phyloP scores from a whole-genome alignment of 2,888 invertebrate genomes.

The Metacarcinus magister region DNA sequence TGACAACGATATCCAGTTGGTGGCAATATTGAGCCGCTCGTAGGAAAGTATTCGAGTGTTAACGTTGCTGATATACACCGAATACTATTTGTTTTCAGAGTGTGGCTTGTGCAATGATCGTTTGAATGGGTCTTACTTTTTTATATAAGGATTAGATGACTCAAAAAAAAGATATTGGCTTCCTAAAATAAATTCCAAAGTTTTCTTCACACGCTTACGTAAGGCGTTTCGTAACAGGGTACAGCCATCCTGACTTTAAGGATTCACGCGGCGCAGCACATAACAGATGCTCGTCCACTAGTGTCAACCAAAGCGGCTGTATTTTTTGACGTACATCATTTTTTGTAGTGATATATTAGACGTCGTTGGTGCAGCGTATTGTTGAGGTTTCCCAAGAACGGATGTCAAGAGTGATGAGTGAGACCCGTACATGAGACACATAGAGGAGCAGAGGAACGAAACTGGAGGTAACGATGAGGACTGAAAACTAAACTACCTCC shows the following conservation, averaged over 20 bases:
- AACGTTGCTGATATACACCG: background rate
- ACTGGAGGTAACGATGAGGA: background rate
- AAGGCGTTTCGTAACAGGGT: background rate
- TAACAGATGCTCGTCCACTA: background rate
- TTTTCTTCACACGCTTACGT: background rate
- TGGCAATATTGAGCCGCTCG: conserved; percentile 40
- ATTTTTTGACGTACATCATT: conserved; percentile 5
- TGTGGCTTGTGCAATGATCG: background rate
- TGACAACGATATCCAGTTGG: conserved; percentile 44
- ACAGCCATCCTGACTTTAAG: background rate
- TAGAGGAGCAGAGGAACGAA: background rate
- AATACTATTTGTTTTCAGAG: background rate
- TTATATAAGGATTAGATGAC: background rate
- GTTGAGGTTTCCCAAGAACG: background rate
- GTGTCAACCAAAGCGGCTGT: background rate
- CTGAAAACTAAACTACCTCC: background rate
- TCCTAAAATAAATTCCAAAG: conserved; percentile 1
- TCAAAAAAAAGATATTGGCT: background rate
- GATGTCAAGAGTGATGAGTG: background rate
- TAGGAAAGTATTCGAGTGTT: background rate
- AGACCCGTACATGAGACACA: background rate
- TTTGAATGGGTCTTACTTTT: background rate
- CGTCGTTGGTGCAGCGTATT: background rate
- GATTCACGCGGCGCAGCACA: background rate
- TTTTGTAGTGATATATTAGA: background rate